Evolutionary conservation across 2,113 vertebrate species (phyloP).

Genomic region (Myotis brandtii): DNA sequence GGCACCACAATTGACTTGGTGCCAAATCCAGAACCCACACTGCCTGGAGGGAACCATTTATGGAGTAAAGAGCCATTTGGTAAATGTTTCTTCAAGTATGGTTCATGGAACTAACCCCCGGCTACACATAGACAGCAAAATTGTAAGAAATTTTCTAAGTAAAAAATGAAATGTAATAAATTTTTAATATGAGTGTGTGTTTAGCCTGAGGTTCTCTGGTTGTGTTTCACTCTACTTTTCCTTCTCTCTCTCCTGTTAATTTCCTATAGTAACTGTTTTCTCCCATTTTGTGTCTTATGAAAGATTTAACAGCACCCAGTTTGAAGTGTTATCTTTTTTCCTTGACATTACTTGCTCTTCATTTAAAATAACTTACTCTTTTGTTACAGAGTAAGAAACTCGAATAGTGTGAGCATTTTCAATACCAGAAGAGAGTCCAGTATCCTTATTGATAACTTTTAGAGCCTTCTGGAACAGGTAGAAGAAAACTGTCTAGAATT

Average conservation of each 20-base stretch:
- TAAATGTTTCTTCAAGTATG: neutral
- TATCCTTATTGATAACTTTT: neutral
- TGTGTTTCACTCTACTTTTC: neutral
- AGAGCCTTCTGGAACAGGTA: neutral
- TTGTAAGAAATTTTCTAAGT: neutral
- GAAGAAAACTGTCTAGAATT: neutral
- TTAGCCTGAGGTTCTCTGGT: neutral
- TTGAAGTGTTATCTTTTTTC: neutral
- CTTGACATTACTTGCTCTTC: neutral
- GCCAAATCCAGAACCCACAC: neutral
- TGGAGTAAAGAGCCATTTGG: neutral
- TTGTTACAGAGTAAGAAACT: neutral
- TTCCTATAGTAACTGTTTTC: neutral
- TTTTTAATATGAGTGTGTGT: neutral
- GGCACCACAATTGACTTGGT: neutral
- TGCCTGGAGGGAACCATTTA: neutral
- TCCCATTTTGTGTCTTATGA: neutral
- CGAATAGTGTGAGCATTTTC: neutral
- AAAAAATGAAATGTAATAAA: neutral
- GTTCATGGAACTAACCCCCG: neutral
- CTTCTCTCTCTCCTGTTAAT: neutral
- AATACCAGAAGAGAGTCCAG: neutral
- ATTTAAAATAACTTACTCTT: conserved; percentile 18
- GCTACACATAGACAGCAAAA: neutral
- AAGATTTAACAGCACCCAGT: neutral